Evolutionary conservation across 2,113 vertebrate species (phyloP).

Genomic region (Poecilia latipinna): DNA sequence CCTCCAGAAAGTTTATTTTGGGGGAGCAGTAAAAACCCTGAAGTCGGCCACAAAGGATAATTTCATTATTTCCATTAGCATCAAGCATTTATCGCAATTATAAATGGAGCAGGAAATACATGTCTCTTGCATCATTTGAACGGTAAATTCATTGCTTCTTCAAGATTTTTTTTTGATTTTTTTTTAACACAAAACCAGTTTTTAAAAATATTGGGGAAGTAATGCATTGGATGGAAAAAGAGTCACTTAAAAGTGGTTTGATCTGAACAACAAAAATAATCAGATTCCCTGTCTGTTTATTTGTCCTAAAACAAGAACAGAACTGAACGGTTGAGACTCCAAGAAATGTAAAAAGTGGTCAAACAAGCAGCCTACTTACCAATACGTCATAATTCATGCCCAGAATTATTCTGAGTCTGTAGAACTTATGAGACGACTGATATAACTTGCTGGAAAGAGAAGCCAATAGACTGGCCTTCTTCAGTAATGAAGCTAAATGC

Average conservation of each 20-base stretch:
- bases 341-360: not conserved
- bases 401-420: constrained; percentile 1
- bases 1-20: no score
- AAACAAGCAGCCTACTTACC: not conserved
- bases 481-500: constrained; percentile 22
- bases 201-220: not conserved
- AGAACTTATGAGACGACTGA: constrained; percentile 5
- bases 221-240: not conserved
- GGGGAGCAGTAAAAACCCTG: no score
- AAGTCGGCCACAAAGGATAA: no score
- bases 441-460: constrained; percentile 20
- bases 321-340: not conserved
- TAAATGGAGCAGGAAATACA: no score
- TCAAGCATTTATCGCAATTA: no score
- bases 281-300: not conserved
- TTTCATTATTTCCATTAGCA: no score
- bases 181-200: not conserved
- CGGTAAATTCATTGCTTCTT: no score
- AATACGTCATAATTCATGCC: not conserved
- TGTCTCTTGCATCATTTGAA: no score
- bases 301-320: not conserved
- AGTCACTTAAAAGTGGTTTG: not conserved
- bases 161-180: no score
- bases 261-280: not conserved
- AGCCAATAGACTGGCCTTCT: constrained; percentile 40